Evolutionary conservation across 2,888 invertebrate genomes (phyloP).

Genomic region (Scaptodrosophila latifasciaeformis): DNA sequence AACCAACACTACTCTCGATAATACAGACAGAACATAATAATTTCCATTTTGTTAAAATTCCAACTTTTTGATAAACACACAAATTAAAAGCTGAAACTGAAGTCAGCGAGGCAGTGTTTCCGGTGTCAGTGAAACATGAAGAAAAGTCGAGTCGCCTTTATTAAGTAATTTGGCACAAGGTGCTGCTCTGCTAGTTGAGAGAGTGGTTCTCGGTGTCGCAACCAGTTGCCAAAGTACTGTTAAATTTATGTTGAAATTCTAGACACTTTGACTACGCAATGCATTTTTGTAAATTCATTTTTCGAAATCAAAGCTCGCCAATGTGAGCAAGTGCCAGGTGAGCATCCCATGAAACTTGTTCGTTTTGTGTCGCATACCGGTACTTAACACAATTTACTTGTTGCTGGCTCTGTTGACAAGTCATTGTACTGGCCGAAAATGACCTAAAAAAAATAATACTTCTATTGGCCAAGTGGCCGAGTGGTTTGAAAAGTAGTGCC

Average conservation of each 20-base stretch:
- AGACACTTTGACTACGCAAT: too few species aligned
- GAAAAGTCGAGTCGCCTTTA: conserved; percentile 23
- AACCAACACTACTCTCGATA: too few species aligned
- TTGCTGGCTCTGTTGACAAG: neutral
- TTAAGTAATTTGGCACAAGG: conserved; percentile 28
- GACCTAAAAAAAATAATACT: conserved; percentile 30
- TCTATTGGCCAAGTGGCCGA: conserved; percentile 1
- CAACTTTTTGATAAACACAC: neutral
- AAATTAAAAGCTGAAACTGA: neutral
- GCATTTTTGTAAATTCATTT: too few species aligned
- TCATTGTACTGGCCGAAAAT: conserved; percentile 26
- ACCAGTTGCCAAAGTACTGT: conserved; percentile 57
- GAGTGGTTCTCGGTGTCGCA: conserved; percentile 23
- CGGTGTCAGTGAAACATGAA: conserved; percentile 44
- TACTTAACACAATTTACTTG: neutral
- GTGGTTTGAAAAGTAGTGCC: conserved; percentile 26
- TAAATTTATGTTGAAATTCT: conserved; percentile 50
- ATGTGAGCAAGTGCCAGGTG: conserved; percentile 25
- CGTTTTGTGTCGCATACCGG: too few species aligned
- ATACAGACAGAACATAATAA: too few species aligned
- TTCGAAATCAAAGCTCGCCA: too few species aligned
- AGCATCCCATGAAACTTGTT: conserved; percentile 50
- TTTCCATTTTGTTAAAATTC: neutral
- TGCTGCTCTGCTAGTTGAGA: neutral
- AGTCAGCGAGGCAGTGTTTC: conserved; percentile 30